Evolutionary conservation across 2,888 invertebrate species (phyloP), one percentile per base, ranked within the genome.

Genomic region (Cerastis leucographa): DNA sequence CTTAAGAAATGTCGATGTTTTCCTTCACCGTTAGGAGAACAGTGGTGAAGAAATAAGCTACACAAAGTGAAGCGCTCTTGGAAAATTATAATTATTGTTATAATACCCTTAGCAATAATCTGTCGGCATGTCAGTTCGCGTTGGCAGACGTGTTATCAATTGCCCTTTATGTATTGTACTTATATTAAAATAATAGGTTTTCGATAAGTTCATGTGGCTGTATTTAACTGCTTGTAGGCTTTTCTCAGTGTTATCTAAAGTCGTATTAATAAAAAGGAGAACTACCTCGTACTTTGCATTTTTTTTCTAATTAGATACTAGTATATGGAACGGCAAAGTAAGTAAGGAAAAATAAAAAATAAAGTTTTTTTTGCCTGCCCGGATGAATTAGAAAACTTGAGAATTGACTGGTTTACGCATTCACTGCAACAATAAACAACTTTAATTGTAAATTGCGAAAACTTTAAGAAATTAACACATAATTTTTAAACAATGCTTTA

Each of bases 81-180:
- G 14, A 64, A 64, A 64, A 42, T 42, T 1, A 64, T 64, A 42
- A 64, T 35, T 44, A 42, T 54, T 54, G 59, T 76, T 74, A 46
- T 74, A 64, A 22, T 54, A 25, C 35, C 56, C 56, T 70, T 64
- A 76, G 82, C 35, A 84, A 84, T 76, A 72, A 72, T 80, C 42
- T 70, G 80, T 68, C 29, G 54, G 14, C 68, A 83, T 83, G 71
- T 79, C 29, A 79, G 64, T 74, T 49, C 25, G n/a, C 7, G 40
- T 17, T 49, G 40, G 54, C 67, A 69, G 46, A 65, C 79, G 54
- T 44, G 74, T 74, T 54, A 79, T 79, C 62, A 54, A 71, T 79
- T 74, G 66, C 59, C 35, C 67, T 78, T 71, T 74, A 64, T 71
- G 71, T 29, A 54, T 61, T 56, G 51, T 29, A 74, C 11, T 67